A percentile compares a stretch with the other conserved stretches of the same genome.
Evolutionary conservation across 2,113 vertebrate genomes (phyloP).

Genomic region (Pungitius pungitius): DNA sequence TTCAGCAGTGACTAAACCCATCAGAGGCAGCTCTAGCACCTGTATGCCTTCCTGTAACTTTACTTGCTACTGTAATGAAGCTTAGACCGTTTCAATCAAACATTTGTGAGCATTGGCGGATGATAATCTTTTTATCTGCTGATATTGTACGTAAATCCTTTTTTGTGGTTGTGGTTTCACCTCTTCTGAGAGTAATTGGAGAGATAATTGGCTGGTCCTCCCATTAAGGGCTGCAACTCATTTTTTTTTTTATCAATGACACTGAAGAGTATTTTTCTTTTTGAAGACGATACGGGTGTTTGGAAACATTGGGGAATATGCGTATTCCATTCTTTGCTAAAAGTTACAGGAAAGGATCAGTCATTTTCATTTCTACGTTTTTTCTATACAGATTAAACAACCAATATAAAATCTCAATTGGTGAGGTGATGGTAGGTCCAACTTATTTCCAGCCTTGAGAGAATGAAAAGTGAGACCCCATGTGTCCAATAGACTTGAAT

Average conservation of each 20-base stretch:
- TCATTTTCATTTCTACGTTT: background rate
- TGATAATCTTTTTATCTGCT: background rate
- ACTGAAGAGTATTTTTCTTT: background rate
- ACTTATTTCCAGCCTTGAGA: background rate
- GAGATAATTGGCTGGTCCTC: background rate
- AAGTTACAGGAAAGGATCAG: background rate
- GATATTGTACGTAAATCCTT: slow-evolving; percentile 14
- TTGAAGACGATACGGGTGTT: background rate
- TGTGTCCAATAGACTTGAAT: background rate
- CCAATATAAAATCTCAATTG: background rate
- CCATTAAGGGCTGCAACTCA: background rate
- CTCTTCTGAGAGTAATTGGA: background rate
- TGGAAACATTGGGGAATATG: background rate
- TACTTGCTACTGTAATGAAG: slow-evolving; percentile 24
- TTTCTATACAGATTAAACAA: background rate
- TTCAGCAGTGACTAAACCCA: slow-evolving; percentile 58
- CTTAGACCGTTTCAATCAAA: slow-evolving; percentile 19
- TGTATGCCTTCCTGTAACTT: slow-evolving; percentile 23
- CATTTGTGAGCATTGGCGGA: background rate
- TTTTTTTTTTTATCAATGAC: background rate
- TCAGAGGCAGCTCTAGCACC: slow-evolving; percentile 42
- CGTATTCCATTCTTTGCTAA: background rate
- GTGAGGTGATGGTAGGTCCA: background rate
- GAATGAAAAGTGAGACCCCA: background rate
- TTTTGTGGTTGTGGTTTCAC: background rate